These are phyloP conservation scores for Drosophila repleta DNA, from an alignment of 1,140 invertebrate species.

Conservation along the genomic window DNA sequence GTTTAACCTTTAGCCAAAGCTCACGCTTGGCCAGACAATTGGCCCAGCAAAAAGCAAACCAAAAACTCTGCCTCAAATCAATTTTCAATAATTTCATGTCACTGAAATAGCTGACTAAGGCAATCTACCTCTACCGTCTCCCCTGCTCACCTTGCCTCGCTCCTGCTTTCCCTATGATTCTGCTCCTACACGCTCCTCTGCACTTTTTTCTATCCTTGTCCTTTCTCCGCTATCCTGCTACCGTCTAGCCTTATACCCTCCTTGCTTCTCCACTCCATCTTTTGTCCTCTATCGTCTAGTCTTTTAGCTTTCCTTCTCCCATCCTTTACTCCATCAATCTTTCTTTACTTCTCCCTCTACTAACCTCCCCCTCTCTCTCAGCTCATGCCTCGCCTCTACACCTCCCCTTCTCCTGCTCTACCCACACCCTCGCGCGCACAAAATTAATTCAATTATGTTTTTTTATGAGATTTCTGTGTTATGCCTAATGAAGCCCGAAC, in stretches of 20 bases:
- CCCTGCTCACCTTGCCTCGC: neutral
- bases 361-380: too few relatives aligned
- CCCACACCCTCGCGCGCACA: neutral
- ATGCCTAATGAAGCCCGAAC: neutral
- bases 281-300: too few relatives aligned
- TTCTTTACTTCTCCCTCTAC: too few relatives aligned
- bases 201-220: too few relatives aligned
- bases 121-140: neutral
- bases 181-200: too few relatives aligned
- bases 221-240: too few relatives aligned
- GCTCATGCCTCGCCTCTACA: too few relatives aligned
- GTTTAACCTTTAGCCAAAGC: conserved; percentile 66
- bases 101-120: conserved; percentile 40
- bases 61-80: conserved; percentile 62
- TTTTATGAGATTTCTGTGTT: conserved; percentile 21
- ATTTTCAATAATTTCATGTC: conserved; percentile 75
- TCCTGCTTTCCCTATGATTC: neutral
- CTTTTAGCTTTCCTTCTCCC: too few relatives aligned
- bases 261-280: too few relatives aligned
- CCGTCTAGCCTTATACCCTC: too few relatives aligned
- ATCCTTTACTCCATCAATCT: too few relatives aligned
- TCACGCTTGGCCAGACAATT: conserved; percentile 68
- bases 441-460: conserved; percentile 42
- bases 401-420: too few relatives aligned
- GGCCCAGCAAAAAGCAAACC: conserved; percentile 24